Base-by-base conservation (phyloP, 2,888 invertebrate species). In the Cryptophagus acutangulus region DNA sequence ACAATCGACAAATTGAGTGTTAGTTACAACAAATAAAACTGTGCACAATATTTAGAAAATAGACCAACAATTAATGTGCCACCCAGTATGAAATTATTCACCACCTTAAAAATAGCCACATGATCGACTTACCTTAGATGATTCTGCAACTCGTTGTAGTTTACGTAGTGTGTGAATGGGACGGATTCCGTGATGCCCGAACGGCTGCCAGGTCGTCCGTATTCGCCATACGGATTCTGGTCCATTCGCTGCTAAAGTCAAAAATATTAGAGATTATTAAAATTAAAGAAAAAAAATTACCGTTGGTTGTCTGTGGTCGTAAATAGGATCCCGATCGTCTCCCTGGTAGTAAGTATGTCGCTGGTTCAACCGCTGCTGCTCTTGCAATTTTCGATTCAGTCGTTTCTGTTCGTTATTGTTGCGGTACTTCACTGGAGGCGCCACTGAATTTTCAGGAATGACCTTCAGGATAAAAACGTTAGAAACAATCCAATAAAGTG, bases 121-220 rank as follows among this genome's bases (percentile, higher is more conserved):
- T n/a, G n/a, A n/a, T 14, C 16, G n/a, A 50, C 46, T 79, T 73
- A 87, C 87, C 85, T 87, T 57, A 87, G 73, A 66, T 87, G 87
- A 59, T 82, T 84, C 69, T 87, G 87, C 58, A 89, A 79, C 70
- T 89, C 88, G 64, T 87, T 85, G 58, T 87, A 87, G 69, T 89
- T 89, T 49, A 86, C 86, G 66, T 88, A 88, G 65, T 89, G 87
- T 29, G 75, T 75, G 56, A 75, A 77, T 20, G 75, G 71, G 40
- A 71, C 71, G 1, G 74, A 68, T 42, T 76, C 76, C 2, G 72
- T 69, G 41, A 75, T 74, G 2, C 74, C 76, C 25, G 71, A 71
- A 43, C 76, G 65, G 54, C 74, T 75, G n/a, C 75, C 76, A 6
- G 76, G 76, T 44, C 75, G 58, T 38, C 71, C 71, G 38, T 57